Conservation (phyloP, 2,113 vertebrate genomes). For the Melanerpes aurifrons region DNA sequence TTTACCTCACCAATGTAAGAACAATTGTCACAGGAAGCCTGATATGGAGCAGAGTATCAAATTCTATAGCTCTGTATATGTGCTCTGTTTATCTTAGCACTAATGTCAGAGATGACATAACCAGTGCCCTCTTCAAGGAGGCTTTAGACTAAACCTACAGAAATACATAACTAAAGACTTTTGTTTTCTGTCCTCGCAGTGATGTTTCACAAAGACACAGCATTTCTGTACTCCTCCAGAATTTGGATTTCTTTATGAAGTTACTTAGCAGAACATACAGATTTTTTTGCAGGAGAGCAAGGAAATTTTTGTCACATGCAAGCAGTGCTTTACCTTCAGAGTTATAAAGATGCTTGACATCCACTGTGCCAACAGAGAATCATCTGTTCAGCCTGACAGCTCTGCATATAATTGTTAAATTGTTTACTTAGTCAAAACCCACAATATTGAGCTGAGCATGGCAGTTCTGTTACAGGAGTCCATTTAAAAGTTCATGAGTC, state of each 20-base stretch:
- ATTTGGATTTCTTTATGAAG: not conserved
- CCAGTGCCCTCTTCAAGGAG: not conserved
- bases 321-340: not conserved
- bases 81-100: not conserved
- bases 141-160: not conserved
- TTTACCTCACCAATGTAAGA: not conserved
- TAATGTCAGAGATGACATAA: accelerated
- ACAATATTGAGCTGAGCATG: not conserved
- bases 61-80: not conserved
- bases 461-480: not conserved
- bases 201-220: not conserved
- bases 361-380: not conserved
- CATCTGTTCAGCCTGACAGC: not conserved
- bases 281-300: not conserved
- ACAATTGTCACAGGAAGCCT: accelerated
- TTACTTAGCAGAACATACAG: not conserved
- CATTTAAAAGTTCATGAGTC: not conserved
- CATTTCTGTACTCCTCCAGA: not conserved
- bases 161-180: not conserved
- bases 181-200: not conserved
- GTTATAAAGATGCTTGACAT: not conserved
- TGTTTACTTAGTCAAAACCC: not conserved
- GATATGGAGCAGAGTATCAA: accelerated
- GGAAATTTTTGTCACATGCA: accelerated
- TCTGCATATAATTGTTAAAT: not conserved